Conservation (phyloP, 2,797 vertebrate genomes). For the Rhinatrema bivittatum region DNA sequence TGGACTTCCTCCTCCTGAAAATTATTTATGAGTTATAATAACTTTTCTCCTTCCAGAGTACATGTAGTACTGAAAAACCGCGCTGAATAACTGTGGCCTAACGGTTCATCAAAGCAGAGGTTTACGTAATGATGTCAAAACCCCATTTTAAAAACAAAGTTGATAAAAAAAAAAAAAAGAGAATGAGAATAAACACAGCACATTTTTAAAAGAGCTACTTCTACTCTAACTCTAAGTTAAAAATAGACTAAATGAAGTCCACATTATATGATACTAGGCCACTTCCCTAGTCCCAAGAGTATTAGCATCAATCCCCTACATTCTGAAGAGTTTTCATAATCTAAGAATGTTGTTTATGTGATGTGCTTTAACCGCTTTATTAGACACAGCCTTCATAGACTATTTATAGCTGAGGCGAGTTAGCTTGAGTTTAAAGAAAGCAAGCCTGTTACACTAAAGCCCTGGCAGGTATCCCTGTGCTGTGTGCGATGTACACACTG, state of each 20-base stretch:
- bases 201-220: conserved; percentile 18
- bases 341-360: conserved; percentile 52
- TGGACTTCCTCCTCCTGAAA: too few relatives aligned
- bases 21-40: too few relatives aligned
- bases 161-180: conserved; percentile 38
- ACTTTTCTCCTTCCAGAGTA: too few relatives aligned
- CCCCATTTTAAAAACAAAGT: conserved; percentile 28
- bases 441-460: neutral
- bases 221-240: conserved; percentile 15
- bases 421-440: conserved; percentile 33
- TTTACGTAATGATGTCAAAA: too few relatives aligned
- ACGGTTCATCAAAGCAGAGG: too few relatives aligned
- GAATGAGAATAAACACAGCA: conserved; percentile 23
- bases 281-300: conserved; percentile 13
- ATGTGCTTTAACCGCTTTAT: conserved; percentile 38
- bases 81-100: too few relatives aligned
- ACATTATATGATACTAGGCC: conserved; percentile 24
- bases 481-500: too few relatives aligned
- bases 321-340: conserved; percentile 42
- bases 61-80: too few relatives aligned
- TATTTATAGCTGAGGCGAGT: conserved; percentile 20
- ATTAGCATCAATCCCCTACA: conserved; percentile 12
- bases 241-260: conserved; percentile 23
- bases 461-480: too few relatives aligned
- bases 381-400: conserved; percentile 24